Conservation (phyloP, 2,797 vertebrate species). For the Etheostoma perlongum region DNA sequence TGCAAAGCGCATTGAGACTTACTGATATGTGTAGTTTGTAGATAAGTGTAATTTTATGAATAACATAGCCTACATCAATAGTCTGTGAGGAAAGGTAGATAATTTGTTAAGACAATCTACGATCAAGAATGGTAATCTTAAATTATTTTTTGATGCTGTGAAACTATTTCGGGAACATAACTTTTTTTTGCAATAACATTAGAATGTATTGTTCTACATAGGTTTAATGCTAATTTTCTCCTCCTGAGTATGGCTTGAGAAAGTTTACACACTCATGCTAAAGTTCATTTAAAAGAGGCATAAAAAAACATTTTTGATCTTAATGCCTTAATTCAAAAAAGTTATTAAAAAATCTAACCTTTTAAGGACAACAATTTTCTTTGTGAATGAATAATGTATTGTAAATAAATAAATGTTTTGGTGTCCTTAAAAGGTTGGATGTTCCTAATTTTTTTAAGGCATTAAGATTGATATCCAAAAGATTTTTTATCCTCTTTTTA, state of each 20-base stretch:
- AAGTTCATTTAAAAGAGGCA: no score
- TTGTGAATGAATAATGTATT: no score
- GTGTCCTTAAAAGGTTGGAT: no score
- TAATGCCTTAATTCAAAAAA: no score
- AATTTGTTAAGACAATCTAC: neutral
- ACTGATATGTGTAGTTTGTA: neutral
- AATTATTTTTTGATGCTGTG: neutral
- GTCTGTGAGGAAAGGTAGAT: neutral
- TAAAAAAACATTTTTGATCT: no score
- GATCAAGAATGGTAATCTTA: neutral
- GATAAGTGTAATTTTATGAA: constrained; percentile 2
- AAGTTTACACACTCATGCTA: no score
- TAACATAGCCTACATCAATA: constrained; percentile 1
- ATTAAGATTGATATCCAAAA: no score
- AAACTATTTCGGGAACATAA: neutral
- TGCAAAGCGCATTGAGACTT: constrained; percentile 1
- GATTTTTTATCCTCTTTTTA: no score
- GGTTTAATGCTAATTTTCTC: neutral
- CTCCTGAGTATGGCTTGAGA: constrained; percentile 78
- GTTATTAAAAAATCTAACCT: no score
- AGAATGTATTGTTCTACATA: neutral
- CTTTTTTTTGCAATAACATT: neutral
- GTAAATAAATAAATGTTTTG: no score
- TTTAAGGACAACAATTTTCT: no score
- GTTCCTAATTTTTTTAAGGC: no score